Conservation (phyloP, 2,888 invertebrate genomes). For the Plebejus melissa region DNA sequence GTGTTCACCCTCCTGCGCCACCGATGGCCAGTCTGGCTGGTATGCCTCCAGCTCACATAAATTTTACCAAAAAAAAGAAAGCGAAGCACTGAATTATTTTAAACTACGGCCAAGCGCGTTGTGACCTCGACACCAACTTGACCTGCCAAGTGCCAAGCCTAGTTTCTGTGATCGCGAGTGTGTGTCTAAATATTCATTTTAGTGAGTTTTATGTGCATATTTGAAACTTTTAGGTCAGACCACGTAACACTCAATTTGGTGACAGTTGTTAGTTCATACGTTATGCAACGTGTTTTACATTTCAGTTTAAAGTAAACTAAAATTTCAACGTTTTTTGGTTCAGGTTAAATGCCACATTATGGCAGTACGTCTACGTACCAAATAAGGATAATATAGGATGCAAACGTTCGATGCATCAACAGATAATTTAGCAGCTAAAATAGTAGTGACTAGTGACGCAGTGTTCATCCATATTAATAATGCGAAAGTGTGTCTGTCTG, state of each 20-base stretch:
- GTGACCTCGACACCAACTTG: neutral
- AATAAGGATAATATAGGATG: too few species aligned
- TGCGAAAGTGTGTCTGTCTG: too few species aligned
- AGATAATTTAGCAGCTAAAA: too few species aligned
- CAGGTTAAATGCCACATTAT: neutral
- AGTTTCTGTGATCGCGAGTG: neutral
- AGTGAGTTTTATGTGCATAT: neutral
- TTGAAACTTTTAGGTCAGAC: neutral
- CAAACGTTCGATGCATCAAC: too few species aligned
- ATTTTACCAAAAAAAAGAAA: neutral
- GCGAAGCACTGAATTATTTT: neutral
- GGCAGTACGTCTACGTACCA: too few species aligned
- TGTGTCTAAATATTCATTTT: slow-evolving; percentile 6
- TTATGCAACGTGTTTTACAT: slow-evolving; percentile 4
- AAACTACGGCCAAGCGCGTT: neutral
- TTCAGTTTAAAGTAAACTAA: neutral
- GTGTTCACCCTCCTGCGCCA: too few species aligned
- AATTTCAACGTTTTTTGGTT: neutral
- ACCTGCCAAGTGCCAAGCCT: neutral
- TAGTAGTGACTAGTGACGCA: too few species aligned
- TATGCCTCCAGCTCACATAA: too few species aligned
- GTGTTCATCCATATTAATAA: too few species aligned
- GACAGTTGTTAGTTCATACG: slow-evolving; percentile 7
- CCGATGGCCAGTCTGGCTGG: too few species aligned
- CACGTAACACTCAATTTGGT: neutral